Base-by-base conservation (phyloP, 2,888 invertebrate species). In the Drosophila tripunctata region DNA sequence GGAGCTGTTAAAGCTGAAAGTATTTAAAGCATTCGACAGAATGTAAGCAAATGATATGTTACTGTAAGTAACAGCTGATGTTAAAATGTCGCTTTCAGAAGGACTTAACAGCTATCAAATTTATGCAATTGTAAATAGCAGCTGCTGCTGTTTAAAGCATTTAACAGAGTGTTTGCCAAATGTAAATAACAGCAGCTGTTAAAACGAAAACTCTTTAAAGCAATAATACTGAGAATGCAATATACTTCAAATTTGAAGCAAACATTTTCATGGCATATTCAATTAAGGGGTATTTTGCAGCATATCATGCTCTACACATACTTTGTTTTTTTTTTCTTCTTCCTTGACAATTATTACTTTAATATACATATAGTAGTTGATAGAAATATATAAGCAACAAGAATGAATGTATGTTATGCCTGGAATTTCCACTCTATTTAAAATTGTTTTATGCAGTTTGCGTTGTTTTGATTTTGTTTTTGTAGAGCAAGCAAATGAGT, bases 391-490 rank as follows among this genome's bases (percentile, higher is more conserved):
- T 22, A 15, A 15, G 15, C 10, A n/a, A 2, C 10, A 15, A 22
- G 22, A 22, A 35, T 38, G n/a, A n/a, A n/a, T n/a, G n/a, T n/a
- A n/a, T n/a, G n/a, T 8, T 51, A 8, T 51, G 17, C 15, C 21
- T 10, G 31, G 22, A 22, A 15, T 15, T 41, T 22, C 1, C 8
- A 22, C 21, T 10, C 22, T 43, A 22, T 35, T 8, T 15, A n/a
- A 21, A 40, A 41, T 21, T 40, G 19, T 33, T n/a, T n/a, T n/a
- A n/a, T n/a, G n/a, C n/a, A n/a, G 15, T 30, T 14, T 12, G 6
- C 3, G 8, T 14, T 47, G 33, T 67, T 52, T 33, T 60, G 27
- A 7, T 24, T 41, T 48, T 24, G 52, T 17, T 4, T 22, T 50
- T 27, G 22, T 1, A 24, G 24, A 17, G 21, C 15, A 38, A 51